Base-by-base conservation (phyloP, 2,888 invertebrate genomes). In the Drosophila gaucha region DNA sequence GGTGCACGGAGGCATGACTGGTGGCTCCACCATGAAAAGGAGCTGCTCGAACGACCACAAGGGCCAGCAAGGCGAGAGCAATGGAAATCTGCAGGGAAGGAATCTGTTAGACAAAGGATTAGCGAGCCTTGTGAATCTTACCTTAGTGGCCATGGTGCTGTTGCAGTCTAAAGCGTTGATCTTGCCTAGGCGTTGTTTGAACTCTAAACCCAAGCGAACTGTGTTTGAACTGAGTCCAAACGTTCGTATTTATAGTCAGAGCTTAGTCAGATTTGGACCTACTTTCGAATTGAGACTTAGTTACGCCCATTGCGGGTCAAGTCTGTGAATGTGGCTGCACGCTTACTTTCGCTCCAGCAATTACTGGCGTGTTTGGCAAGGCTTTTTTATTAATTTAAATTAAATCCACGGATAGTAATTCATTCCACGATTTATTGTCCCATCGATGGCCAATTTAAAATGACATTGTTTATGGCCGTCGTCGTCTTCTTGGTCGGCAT, bases 391-490 rank as follows among this genome's bases (percentile, higher is more conserved):
- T 67, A 62, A 70, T 75, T 76, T 65, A 60, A 67, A 74, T 76
- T 44, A 78, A 86, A 86, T 73, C 77, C 57, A 65, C 65, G 57
- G 68, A 73, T 73, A 73, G 82, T 84, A 84, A 86, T 75, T 86
- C 85, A 84, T 79, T 80, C 71, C 59, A 76, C 77, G 79, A 90
- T 88, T 89, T 88, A 88, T 87, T 80, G 87, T 80, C 77, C 74
- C 78, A 88, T 78, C 80, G 82, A 73, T 78, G 62, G 83, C 89
- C 89, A 89, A 90, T 90, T 89, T 89, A 89, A 88, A 89, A 57
- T 82, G 79, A 69, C 82, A 88, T 88, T 82, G 88, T 89, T 84
- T 89, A 89, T 89, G 74, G 64, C 65, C 56, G 55, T 55, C 39
- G 44, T 58, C 54, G 75, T 49, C 57, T 39, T 58, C 38, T 6